Base-by-base conservation (phyloP, 2,797 vertebrate species). In the Setipinna tenuifilis region DNA sequence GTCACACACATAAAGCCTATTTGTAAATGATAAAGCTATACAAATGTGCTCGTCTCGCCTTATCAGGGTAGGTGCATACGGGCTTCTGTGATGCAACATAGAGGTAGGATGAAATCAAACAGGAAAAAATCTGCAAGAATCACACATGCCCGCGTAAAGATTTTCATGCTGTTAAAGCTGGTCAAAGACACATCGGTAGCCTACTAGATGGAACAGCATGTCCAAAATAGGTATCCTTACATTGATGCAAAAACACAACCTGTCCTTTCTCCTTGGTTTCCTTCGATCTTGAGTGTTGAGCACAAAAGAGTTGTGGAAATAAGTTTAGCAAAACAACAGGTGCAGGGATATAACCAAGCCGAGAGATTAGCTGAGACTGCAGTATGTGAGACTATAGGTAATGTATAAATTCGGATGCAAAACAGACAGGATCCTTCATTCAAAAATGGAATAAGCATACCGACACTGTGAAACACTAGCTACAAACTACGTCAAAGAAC, bases 291-390 rank as follows among this genome's bases (percentile, higher is more conserved):
- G 11, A 78, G 6, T 78, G 31, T 78, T 44, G 17, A 2, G 31
- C 71, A 78, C 71, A 78, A 44, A 65, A 23, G 21, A 23, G 6
- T 41, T 41, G 31, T 7, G 19, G 5, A 17, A 78, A 78, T 75
- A 78, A 78, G 35, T 78, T 44, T 16, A 54, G 71, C 71, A 78
- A 78, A 41, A 78, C 68, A 75, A 41, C 71, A 78, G 71, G 71
- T 78, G 71, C 17, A 44, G 21, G 31, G 0, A 14, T 78, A 78
- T 78, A 44, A 19, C 31, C 71, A 44, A 44, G 17, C 31, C 2
- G 61, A 23, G 61, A 41, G 14, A 35, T 75, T 16, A 41, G 11
- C 17, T 7, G 68, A 75, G 31, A 0, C 31, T 75, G 31, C 68
- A 75, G 6, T 35, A 75, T 75, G 12, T 75, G 14, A 4, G 19